Evolutionary conservation across 2,113 vertebrate species (phyloP).

Genomic region (Cercocebus atys): DNA sequence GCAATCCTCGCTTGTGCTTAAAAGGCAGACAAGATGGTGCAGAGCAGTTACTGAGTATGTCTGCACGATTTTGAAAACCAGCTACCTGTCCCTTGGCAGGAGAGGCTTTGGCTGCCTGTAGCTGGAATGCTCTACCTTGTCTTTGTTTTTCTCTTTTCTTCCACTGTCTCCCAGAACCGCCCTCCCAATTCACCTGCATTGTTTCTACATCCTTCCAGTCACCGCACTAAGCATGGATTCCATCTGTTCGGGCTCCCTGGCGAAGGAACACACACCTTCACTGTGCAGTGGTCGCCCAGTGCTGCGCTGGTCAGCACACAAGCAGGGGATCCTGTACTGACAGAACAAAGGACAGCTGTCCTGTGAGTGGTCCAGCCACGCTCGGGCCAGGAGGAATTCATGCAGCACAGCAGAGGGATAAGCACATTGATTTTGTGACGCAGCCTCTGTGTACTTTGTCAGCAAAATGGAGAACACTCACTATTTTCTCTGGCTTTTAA

Average conservation of each 20-base stretch:
- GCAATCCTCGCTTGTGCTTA: neutral
- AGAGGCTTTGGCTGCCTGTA: neutral
- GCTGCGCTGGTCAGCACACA: neutral
- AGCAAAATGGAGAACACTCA: constrained; percentile 50
- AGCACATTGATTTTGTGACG: constrained; percentile 57
- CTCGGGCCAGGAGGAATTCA: neutral
- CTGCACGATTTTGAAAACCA: neutral
- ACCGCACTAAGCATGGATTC: neutral
- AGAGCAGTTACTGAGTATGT: neutral
- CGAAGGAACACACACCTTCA: neutral
- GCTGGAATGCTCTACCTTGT: neutral
- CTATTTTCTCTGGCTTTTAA: constrained; percentile 63
- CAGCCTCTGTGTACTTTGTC: neutral
- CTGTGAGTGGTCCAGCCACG: neutral
- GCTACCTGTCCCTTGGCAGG: neutral
- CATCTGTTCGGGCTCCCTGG: neutral
- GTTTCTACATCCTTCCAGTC: neutral
- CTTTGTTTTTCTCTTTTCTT: neutral
- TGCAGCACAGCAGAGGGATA: neutral
- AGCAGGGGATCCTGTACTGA: neutral
- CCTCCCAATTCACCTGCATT: neutral
- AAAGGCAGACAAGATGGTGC: neutral
- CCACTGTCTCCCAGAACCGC: accelerated
- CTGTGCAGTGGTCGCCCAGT: neutral
- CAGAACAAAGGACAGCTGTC: constrained; percentile 60